phyloP scores from a whole-genome alignment of 2,797 vertebrate genomes.

The Pseudochirops corinnae region DNA sequence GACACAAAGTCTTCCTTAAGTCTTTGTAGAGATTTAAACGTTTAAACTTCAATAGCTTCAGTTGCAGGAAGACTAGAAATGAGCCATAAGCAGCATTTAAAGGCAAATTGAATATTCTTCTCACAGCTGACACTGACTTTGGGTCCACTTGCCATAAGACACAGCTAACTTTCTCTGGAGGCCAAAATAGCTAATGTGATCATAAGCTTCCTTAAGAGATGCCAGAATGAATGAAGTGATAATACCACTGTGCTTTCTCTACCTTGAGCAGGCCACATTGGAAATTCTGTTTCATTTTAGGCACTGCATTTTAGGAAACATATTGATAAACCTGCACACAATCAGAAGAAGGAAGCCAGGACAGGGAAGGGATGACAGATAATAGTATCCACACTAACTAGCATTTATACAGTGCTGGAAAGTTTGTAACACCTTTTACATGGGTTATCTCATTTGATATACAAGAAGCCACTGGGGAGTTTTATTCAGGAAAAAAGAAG shows the following conservation, averaged over 20 bases:
- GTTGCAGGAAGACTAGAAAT: constrained; percentile 36
- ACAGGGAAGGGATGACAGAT: neutral
- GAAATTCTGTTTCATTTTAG: neutral
- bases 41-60: constrained; percentile 47
- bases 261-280: neutral
- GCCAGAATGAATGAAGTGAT: neutral
- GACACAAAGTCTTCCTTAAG: constrained; percentile 14
- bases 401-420: neutral
- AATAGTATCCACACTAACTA: neutral
- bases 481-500: neutral
- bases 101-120: constrained; percentile 46
- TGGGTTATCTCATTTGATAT: neutral
- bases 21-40: neutral
- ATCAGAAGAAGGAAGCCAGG: neutral
- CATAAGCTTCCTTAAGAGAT: neutral
- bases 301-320: neutral
- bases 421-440: neutral
- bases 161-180: neutral
- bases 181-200: neutral
- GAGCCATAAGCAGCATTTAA: neutral
- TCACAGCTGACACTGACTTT: neutral
- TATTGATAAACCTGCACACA: neutral
- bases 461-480: neutral
- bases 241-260: neutral
- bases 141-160: neutral